Percentiles rank a stretch among this genome's conserved stretches.
Evolutionary conservation across 2,888 invertebrate species (phyloP).

Genomic region (Heliconius aoede): DNA sequence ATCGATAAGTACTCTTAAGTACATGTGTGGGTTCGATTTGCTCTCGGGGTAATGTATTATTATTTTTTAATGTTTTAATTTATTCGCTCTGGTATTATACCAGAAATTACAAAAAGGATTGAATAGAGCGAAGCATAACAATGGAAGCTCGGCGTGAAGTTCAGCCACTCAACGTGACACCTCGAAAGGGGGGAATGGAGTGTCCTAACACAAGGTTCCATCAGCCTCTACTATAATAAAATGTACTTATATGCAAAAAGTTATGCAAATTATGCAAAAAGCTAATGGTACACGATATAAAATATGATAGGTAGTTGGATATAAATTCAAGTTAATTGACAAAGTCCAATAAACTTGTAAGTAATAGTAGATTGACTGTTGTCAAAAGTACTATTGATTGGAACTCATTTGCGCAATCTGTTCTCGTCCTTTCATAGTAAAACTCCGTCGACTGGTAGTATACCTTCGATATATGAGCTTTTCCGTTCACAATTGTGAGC

Average conservation of each 20-base stretch:
- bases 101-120: no score
- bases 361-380: conserved; percentile 21
- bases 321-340: conserved; percentile 10
- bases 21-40: no score
- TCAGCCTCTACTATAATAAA: not conserved
- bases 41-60: no score
- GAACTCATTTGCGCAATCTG: conserved; percentile 25
- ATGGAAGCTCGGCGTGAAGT: no score
- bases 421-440: conserved; percentile 34
- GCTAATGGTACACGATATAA: not conserved
- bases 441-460: conserved; percentile 27
- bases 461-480: not conserved
- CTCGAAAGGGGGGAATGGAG: no score
- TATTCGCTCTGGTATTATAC: no score
- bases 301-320: not conserved
- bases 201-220: no score
- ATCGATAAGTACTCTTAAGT: no score
- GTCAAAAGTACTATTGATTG: conserved; percentile 21
- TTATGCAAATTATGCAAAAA: no score
- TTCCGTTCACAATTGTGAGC: conserved; percentile 5
- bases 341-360: conserved; percentile 3
- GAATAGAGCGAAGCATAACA: no score
- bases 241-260: not conserved
- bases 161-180: no score
- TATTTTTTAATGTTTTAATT: no score